phyloP scores from a whole-genome alignment of 2,888 invertebrate species.

The Synergus itoensis region DNA sequence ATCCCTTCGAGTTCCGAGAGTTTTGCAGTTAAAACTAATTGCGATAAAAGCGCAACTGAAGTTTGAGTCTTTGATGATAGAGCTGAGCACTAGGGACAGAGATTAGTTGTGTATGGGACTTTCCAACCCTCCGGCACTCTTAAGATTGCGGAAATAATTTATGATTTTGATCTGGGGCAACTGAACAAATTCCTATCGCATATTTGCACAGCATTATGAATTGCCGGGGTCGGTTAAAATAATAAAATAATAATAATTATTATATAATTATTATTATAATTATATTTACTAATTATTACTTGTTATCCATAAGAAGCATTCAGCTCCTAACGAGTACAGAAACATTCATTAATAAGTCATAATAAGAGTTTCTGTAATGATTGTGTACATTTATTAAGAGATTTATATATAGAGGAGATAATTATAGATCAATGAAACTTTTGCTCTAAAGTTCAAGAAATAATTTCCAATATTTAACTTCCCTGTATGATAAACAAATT shows the following conservation, averaged over 20 bases:
- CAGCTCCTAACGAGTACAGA: neutral
- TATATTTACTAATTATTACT: neutral
- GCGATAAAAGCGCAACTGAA: neutral
- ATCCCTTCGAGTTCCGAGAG: neutral
- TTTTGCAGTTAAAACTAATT: slow-evolving; percentile 15
- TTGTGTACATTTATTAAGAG: neutral
- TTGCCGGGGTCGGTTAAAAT: slow-evolving; percentile 1
- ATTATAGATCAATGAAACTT: neutral
- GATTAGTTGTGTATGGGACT: slow-evolving; percentile 38
- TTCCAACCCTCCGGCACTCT: slow-evolving; percentile 47
- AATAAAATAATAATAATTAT: too few relatives aligned
- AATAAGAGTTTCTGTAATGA: neutral
- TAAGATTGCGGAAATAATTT: slow-evolving; percentile 45
- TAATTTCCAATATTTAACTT: neutral
- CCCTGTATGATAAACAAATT: neutral
- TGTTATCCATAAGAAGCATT: neutral
- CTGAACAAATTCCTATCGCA: slow-evolving; percentile 25
- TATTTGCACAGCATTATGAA: slow-evolving; percentile 24
- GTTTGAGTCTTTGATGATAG: slow-evolving; percentile 5
- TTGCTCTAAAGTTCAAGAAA: neutral
- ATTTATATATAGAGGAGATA: neutral
- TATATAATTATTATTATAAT: too few relatives aligned
- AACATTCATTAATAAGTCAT: neutral
- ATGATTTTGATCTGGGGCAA: slow-evolving; percentile 43
- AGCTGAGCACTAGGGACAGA: neutral